Base-by-base conservation (phyloP, 2,113 vertebrate genomes). In the Cheirogaleus medius region DNA sequence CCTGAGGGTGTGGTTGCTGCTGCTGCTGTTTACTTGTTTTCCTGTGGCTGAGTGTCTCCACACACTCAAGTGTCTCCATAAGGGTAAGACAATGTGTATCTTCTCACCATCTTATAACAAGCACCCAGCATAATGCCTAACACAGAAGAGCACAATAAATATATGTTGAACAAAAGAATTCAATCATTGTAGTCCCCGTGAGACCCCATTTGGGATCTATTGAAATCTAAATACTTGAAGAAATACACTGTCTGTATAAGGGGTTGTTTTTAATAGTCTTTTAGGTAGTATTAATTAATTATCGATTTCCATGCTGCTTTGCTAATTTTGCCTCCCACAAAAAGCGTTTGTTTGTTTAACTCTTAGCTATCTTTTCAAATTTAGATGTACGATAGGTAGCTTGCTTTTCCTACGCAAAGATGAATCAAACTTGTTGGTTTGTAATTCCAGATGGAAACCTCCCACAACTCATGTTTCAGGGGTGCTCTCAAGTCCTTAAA, bases 351-450 rank as follows among this genome's bases (percentile, higher is more conserved):
- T 14, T 47, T 18, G 49, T 86, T 91, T 29, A 21, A 78, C 12
- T 76, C 23, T 73, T 12, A 27, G 52, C 37, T 82, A 32, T 58
- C 52, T 92, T 93, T 86, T 81, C 34, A 71, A 34, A 80, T 78
- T 52, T 87, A 44, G 34, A 49, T 66, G 39, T 42, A 63, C 34
- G n/a, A 17, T 39, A 32, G 11, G 25, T 34, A 97, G 32, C 42
- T 93, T 96, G 42, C 27, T 81, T 90, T 91, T 93, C 63, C 52
- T 92, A 66, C 8, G n/a, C 29, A 69, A 94, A 2, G 39, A 49
- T n/a, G 27, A 95, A 82, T 87, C 81, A 76, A 84, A 80, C 58
- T 27, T 54, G 52, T 52, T 81, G 37, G 82, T 81, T 93, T 90
- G 34, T 6, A 29, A 12, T 87, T 87, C 56, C 8, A 73, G 29